A percentile compares a stretch with the other conserved stretches of the same genome.
Conservation (phyloP, 2,797 vertebrate genomes). For the Iguana delicatissima region DNA sequence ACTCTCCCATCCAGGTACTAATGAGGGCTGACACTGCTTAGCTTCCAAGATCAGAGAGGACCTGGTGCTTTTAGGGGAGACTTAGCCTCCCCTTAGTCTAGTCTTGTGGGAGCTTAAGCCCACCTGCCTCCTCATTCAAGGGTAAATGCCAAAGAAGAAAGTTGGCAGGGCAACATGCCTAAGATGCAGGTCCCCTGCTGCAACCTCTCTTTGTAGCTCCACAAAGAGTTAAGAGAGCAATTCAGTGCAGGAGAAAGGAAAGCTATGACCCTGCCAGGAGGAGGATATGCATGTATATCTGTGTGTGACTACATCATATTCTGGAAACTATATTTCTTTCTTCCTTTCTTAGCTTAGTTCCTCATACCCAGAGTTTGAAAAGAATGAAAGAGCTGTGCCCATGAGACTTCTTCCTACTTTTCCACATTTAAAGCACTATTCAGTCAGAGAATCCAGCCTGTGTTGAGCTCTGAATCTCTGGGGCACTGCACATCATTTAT, state of each 20-base stretch:
- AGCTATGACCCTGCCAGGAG: slow-evolving; percentile 13
- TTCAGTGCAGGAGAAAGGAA: background rate
- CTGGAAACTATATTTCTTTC: background rate
- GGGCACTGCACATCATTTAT: slow-evolving; percentile 6
- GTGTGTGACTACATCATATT: background rate
- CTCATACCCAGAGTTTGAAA: background rate
- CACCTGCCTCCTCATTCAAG: no score
- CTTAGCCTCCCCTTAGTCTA: no score
- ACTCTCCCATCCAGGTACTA: no score
- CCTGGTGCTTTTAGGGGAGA: no score
- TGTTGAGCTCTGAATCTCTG: background rate
- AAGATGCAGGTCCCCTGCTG: slow-evolving; percentile 62
- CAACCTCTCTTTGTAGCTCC: slow-evolving; percentile 54
- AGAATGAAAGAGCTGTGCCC: background rate
- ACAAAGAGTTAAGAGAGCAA: slow-evolving; percentile 45
- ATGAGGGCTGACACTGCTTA: no score
- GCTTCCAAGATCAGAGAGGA: no score
- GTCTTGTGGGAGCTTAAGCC: no score
- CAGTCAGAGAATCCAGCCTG: background rate
- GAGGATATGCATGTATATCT: background rate
- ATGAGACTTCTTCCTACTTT: background rate
- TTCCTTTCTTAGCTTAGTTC: background rate
- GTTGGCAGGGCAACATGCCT: background rate
- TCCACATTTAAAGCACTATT: background rate
- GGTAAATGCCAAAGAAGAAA: background rate